Evolutionary conservation across 2,797 vertebrate species (phyloP), one percentile per base, ranked within the genome.

Genomic region (Pangasius mekongensis): DNA sequence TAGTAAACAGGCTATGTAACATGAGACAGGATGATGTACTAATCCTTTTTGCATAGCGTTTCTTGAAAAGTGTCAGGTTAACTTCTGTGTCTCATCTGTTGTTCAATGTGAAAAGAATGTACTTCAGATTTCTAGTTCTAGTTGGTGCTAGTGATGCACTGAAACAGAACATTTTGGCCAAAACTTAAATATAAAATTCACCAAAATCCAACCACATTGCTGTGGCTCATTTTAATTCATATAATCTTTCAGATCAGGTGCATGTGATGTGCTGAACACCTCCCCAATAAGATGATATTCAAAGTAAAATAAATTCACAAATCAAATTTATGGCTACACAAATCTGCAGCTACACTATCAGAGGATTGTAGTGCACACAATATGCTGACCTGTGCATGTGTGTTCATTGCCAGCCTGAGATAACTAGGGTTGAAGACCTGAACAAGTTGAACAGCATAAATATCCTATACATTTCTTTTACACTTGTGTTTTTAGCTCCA

Each of bases 401-500:
- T 66, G 64, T 84, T 18, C 33, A 39, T 73, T 81, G 54, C 62
- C 71, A 87, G 30, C 66, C 52, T 62, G 86, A 84, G 84, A 49
- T 85, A 85, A 87, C 84, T 85, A 85, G 16, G 84, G 27, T 64
- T 82, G 66, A 89, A 78, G 87, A 58, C 60, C 52, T 83, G 71
- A 84, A 88, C 84, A 49, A 91, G 86, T 88, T 73, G 54, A 88
- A 56, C 88, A 88, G 77, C 91, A 89, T 90, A 83, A 89, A 76
- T 90, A 22, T 11, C 76, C 71, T 27, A 84, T 82, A 81, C 81
- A 20, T 77, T 77, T 85, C 76, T 85, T 77, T 18, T 47, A 88
- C 86, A 80, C 62, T 67, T 10, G 66, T 83, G 82, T 85, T 73
- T 87, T 73, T 86, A 52, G 62, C 76, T 60, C 69, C 82, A 10